A percentile compares a stretch with the other conserved stretches of the same genome.
These are phyloP conservation scores for Muscicapa striata DNA, from an alignment of 2,797 vertebrate genomes.

Conservation along the genomic window DNA sequence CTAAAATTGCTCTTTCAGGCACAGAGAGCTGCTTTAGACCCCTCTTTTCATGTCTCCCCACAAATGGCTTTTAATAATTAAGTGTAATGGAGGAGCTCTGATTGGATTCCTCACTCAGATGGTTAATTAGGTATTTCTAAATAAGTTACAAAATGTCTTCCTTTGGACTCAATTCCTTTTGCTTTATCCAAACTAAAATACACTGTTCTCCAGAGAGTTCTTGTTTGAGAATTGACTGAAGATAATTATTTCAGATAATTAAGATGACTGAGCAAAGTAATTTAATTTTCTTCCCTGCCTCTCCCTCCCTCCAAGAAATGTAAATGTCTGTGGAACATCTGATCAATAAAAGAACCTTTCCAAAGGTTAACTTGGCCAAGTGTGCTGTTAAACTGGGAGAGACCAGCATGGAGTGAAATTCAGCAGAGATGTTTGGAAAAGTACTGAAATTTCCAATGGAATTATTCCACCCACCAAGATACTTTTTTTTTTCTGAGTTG, in stretches of 20 bases:
- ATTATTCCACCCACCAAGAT: not conserved
- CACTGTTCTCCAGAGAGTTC: slow-evolving; percentile 71
- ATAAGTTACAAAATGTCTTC: slow-evolving; percentile 64
- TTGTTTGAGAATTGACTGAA: slow-evolving; percentile 73
- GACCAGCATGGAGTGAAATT: slow-evolving; percentile 44
- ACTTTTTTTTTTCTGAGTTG: too few relatives aligned
- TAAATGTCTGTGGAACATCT: slow-evolving; percentile 48
- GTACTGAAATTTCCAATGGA: slow-evolving; percentile 13
- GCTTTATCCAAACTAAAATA: slow-evolving; percentile 62
- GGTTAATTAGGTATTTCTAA: slow-evolving; percentile 78
- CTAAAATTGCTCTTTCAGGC: not conserved
- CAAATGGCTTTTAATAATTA: slow-evolving; percentile 72
- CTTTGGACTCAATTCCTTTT: slow-evolving; percentile 62
- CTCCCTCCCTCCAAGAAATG: slow-evolving; percentile 65
- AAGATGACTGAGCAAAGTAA: slow-evolving; percentile 78
- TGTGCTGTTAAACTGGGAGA: slow-evolving; percentile 7
- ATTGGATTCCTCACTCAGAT: slow-evolving; percentile 72
- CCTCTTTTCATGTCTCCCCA: not conserved
- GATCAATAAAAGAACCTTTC: slow-evolving; percentile 70
- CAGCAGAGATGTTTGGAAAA: slow-evolving; percentile 46
- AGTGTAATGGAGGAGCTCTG: slow-evolving; percentile 63
- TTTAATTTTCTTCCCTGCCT: slow-evolving; percentile 71
- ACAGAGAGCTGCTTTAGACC: not conserved
- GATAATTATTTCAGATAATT: slow-evolving; percentile 83
- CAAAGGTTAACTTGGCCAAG: slow-evolving; percentile 69